Evolutionary conservation across 2,113 vertebrate genomes (phyloP), one percentile per base, ranked within the genome.

Genomic region (Caloenas nicobarica): DNA sequence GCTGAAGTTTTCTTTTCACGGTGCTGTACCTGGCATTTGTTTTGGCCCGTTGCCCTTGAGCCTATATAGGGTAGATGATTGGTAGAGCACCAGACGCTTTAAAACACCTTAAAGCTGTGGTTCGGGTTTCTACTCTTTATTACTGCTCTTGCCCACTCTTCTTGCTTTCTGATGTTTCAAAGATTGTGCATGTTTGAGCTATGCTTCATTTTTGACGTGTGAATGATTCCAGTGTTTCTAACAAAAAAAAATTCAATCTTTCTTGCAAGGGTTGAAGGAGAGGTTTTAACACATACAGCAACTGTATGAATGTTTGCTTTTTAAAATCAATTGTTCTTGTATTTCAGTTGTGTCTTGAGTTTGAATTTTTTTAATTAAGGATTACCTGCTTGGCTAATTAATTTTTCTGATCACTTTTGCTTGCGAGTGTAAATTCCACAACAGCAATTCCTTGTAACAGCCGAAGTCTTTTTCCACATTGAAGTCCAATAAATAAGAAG

Each of bases 121-220:
- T 70, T 85, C 18, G 57, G 38, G 87, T 92, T 97, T 96, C 88
- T 95, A 31, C 70, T 95, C 86, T 95, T 72, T 85, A n/a, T 89
- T 87, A 29, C 84, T 97, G 50, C 61, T 96, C 40, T 73, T 93
- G 31, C 89, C 83, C 82, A 70, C 80, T 96, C 61, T 86, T 86
- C 56, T 44, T 95, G 90, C 91, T 96, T 91, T 97, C 50, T 65
- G n/a, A 89, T 81, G 21, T 56, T 94, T 91, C 71, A 74, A 62
- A 96, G 93, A 90, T 89, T 97, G 64, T 97, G 93, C 94, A 91
- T 97, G 90, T 94, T 65, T 93, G 86, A 96, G 82, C 85, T 97
- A 22, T 95, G 71, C 77, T 96, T 82, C 46, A 85, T 9, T 81
- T 89, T 92, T 97, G 93, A 53, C 31, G 42, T 97, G 96, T 96